Evolutionary conservation across 2,113 vertebrate species (phyloP).

Genomic region (Phyllopteryx taeniolatus): DNA sequence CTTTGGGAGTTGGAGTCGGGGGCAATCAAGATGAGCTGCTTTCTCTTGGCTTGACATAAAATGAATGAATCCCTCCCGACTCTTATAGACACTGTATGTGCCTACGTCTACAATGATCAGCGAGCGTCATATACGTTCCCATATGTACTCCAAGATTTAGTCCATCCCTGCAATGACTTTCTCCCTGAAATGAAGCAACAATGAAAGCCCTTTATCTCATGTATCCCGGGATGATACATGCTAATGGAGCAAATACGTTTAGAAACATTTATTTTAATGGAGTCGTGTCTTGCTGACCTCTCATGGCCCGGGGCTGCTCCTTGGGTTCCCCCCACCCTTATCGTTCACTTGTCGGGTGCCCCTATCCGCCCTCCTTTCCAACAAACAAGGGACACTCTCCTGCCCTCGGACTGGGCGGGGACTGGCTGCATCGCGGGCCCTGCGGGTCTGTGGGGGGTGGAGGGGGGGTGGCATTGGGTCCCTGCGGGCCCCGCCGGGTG

Average conservation of each 20-base stretch:
- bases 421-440: too few relatives aligned
- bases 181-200: slow-evolving; percentile 56
- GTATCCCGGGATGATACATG: slow-evolving; percentile 50
- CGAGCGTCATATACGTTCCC: slow-evolving; percentile 51
- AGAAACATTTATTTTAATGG: background rate
- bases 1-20: background rate
- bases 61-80: slow-evolving; percentile 57
- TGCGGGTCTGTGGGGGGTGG: too few relatives aligned
- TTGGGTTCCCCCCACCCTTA: too few relatives aligned
- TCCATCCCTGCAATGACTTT: slow-evolving; percentile 54
- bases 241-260: slow-evolving; percentile 37
- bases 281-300: background rate
- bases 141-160: slow-evolving; percentile 57
- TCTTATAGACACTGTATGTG: slow-evolving; percentile 28
- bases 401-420: too few relatives aligned
- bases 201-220: slow-evolving; percentile 54
- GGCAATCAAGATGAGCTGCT: slow-evolving; percentile 46
- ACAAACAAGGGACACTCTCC: too few relatives aligned
- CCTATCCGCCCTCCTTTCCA: too few relatives aligned
- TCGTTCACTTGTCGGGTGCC: too few relatives aligned
- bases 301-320: too few relatives aligned
- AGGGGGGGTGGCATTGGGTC: too few relatives aligned
- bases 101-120: slow-evolving; percentile 59
- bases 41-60: slow-evolving; percentile 55
- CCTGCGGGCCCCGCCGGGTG: too few relatives aligned